Conservation (phyloP, 2,888 invertebrate genomes). For the Drosophila mulleri region DNA sequence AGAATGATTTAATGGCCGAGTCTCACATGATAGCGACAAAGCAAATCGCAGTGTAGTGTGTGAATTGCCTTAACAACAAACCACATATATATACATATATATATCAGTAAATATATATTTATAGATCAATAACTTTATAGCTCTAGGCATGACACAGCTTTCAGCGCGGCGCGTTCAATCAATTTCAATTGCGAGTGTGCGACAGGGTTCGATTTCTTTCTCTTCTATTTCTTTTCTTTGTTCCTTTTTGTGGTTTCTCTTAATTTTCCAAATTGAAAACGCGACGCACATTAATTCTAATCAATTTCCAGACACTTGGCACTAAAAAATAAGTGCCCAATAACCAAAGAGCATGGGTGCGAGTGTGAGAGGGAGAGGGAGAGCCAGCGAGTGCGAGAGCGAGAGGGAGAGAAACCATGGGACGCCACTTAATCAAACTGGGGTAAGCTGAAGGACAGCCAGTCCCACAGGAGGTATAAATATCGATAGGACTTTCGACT, state of each 20-base stretch:
- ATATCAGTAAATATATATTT: constrained; percentile 21
- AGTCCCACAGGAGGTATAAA: constrained; percentile 39
- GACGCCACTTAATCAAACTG: constrained; percentile 67
- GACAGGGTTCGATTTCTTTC: constrained; percentile 13
- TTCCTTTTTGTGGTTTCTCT: constrained; percentile 15
- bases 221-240: not conserved
- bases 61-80: constrained; percentile 35
- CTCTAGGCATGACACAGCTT: constrained; percentile 35
- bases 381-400: constrained; percentile 9
- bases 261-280: constrained; percentile 66
- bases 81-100: constrained; percentile 37
- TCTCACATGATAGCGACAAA: constrained; percentile 2
- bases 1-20: constrained; percentile 13
- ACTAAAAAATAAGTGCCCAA: constrained; percentile 60
- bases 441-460: constrained; percentile 2
- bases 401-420: constrained; percentile 32
- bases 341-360: not conserved
- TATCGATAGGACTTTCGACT: constrained; percentile 41
- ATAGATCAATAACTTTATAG: constrained; percentile 6
- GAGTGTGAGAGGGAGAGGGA: not conserved
- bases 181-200: constrained; percentile 42
- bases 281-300: constrained; percentile 75
- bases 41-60: constrained; percentile 10
- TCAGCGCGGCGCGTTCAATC: constrained; percentile 52
- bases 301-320: constrained; percentile 68